These are phyloP conservation scores for Hemistola chrysoprasaria DNA, from an alignment of 2,888 invertebrate species.

Conservation along the genomic window DNA sequence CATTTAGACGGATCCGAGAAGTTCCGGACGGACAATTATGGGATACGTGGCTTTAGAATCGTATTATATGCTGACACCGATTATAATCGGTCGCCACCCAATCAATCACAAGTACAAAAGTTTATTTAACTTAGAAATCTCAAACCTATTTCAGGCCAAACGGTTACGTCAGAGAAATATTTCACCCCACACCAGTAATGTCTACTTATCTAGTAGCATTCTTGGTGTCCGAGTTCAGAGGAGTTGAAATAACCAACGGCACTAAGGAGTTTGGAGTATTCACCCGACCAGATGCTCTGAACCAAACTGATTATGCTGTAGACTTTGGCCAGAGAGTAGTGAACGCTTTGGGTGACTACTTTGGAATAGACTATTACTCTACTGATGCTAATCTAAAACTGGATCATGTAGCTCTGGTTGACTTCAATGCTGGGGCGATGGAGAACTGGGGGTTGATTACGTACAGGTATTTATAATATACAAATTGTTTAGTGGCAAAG, in stretches of 20 bases:
- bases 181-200: constrained; percentile 85
- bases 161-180: constrained; percentile 85
- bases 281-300: constrained; percentile 85
- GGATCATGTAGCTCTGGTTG: constrained; percentile 92
- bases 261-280: constrained; percentile 81
- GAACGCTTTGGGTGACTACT: constrained; percentile 78
- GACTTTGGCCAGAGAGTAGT: constrained; percentile 82
- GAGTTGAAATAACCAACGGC: constrained; percentile 33
- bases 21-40: too few relatives aligned
- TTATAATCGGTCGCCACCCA: too few relatives aligned
- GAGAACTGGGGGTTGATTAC: constrained; percentile 96
- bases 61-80: too few relatives aligned
- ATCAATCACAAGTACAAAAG: too few relatives aligned
- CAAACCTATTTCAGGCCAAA: constrained; percentile 53
- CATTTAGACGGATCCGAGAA: too few relatives aligned
- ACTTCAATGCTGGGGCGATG: constrained; percentile 94
- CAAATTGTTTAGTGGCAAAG: too few relatives aligned
- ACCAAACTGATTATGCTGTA: constrained; percentile 85
- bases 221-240: constrained; percentile 87
- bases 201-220: constrained; percentile 93
- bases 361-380: constrained; percentile 77
- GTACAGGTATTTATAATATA: constrained; percentile 85
- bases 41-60: too few relatives aligned
- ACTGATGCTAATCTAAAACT: constrained; percentile 85
- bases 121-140: too few relatives aligned